Evolutionary conservation across 2,888 invertebrate species (phyloP).

Genomic region (Cepaea hortensis): DNA sequence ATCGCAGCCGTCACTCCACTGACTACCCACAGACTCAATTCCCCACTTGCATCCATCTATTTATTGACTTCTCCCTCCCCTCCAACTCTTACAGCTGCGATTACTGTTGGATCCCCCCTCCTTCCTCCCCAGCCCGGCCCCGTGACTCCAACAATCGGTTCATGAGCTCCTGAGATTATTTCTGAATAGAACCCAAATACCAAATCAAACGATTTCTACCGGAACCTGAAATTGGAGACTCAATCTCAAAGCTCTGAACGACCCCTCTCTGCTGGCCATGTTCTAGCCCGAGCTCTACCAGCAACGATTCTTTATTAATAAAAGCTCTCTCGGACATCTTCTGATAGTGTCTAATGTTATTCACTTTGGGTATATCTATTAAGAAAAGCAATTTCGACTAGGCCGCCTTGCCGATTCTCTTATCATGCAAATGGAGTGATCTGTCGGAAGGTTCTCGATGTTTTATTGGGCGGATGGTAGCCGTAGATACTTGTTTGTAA

Average conservation of each 20-base stretch:
- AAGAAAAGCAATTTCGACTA: neutral
- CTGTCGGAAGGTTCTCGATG: neutral
- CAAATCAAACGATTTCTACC: neutral
- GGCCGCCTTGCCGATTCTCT: neutral
- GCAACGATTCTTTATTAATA: slow-evolving; percentile 18
- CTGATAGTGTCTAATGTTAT: slow-evolving; percentile 3
- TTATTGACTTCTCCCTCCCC: no score
- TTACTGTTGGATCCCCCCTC: no score
- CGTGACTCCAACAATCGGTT: neutral
- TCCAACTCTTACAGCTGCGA: no score
- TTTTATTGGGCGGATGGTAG: neutral
- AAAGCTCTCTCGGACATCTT: neutral
- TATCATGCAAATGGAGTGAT: slow-evolving; percentile 14
- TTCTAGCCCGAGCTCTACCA: neutral
- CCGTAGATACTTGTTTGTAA: neutral
- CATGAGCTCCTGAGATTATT: neutral
- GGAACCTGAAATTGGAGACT: slow-evolving; percentile 8
- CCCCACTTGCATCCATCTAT: no score
- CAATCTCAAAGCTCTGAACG: neutral
- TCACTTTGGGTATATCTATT: slow-evolving; percentile 18
- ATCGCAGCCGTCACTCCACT: no score
- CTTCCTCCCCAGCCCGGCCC: no score
- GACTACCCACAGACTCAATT: no score
- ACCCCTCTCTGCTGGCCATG: neutral
- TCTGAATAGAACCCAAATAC: slow-evolving; percentile 2